A percentile compares a stretch with the other conserved stretches of the same genome.
Evolutionary conservation across 2,113 vertebrate species (phyloP).

Genomic region (Daboia siamensis): DNA sequence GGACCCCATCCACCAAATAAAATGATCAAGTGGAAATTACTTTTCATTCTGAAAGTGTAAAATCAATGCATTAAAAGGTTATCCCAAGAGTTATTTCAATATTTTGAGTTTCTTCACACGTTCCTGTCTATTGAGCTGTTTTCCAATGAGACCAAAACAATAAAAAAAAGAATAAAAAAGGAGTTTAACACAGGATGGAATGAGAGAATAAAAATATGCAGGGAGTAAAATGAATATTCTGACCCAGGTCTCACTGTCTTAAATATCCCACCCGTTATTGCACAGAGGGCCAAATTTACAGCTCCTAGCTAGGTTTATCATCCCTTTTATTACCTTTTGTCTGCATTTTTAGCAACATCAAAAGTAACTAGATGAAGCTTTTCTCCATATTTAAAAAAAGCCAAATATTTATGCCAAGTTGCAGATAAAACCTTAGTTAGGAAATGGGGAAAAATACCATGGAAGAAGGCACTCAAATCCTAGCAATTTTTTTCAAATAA

Average conservation of each 20-base stretch:
- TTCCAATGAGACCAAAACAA: too few species aligned
- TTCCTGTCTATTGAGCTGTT: too few species aligned
- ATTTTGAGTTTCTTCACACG: background rate
- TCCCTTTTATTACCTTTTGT: background rate
- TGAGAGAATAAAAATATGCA: background rate
- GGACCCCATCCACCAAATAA: background rate
- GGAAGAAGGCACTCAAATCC: background rate
- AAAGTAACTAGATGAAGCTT: background rate
- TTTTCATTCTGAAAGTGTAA: background rate
- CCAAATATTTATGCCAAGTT: background rate
- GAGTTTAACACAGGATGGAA: background rate
- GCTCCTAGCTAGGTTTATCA: background rate
- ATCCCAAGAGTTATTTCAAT: background rate
- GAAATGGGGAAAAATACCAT: background rate
- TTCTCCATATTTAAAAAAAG: background rate
- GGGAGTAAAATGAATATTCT: background rate
- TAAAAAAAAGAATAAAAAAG: background rate
- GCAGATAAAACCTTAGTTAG: background rate
- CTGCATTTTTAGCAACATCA: background rate
- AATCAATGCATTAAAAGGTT: background rate
- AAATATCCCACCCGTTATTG: background rate
- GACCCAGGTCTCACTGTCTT: background rate
- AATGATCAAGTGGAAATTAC: background rate
- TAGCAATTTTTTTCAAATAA: background rate
- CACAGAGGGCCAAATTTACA: background rate